Percentiles rank a stretch among this genome's conserved stretches.
phyloP scores from a whole-genome alignment of 2,888 invertebrate species.

The Plutella xylostella region DNA sequence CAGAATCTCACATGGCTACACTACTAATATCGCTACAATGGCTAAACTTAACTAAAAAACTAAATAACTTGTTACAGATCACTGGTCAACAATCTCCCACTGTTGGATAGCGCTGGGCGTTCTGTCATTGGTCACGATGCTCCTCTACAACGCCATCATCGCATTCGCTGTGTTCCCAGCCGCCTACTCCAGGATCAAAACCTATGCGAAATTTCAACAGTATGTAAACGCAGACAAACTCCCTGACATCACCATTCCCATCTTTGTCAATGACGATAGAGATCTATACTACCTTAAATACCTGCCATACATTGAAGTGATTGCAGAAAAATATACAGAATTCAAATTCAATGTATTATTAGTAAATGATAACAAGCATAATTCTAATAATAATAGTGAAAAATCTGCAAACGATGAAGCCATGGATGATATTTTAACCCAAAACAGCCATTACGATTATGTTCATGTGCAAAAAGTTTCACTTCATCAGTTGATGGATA shows the following conservation, averaged over 20 bases:
- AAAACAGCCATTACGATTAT: no score
- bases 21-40: no score
- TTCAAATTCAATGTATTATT: slow-evolving; percentile 42
- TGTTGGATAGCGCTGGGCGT: slow-evolving; percentile 54
- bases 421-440: slow-evolving; percentile 39
- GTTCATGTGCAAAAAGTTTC: slow-evolving; percentile 21
- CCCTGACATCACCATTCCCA: slow-evolving; percentile 42
- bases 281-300: slow-evolving; percentile 33
- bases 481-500: slow-evolving; percentile 33
- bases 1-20: no score
- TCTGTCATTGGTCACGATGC: slow-evolving; percentile 40
- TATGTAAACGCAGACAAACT: slow-evolving; percentile 14
- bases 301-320: slow-evolving; percentile 35
- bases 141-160: slow-evolving; percentile 45
- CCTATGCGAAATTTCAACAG: slow-evolving; percentile 16
- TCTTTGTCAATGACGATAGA: slow-evolving; percentile 32
- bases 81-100: slow-evolving; percentile 44
- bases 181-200: slow-evolving; percentile 17
- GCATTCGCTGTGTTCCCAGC: slow-evolving; percentile 35
- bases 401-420: slow-evolving; percentile 45
- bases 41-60: no score
- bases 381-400: slow-evolving; percentile 24
- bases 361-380: slow-evolving; percentile 31
- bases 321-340: slow-evolving; percentile 35
- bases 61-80: slow-evolving; percentile 51